Percentiles rank a stretch among this genome's conserved stretches.
These are phyloP conservation scores for Eulemur mongoz DNA, from an alignment of 2,797 vertebrate species.

Conservation along the genomic window DNA sequence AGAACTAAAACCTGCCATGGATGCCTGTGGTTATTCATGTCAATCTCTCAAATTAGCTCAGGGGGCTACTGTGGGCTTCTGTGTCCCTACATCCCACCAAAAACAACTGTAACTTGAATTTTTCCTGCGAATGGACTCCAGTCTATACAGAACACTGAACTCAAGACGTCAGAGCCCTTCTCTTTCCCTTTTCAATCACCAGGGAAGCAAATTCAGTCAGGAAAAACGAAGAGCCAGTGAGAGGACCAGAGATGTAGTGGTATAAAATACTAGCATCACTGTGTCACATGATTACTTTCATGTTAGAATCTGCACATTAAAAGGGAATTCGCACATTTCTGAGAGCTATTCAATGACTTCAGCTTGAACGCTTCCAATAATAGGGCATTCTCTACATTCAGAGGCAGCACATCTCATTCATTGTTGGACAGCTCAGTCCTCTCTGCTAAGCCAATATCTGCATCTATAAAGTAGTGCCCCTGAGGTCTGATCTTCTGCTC, in stretches of 20 bases:
- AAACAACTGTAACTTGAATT: neutral
- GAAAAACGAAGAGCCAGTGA: neutral
- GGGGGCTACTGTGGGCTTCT: neutral
- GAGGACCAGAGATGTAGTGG: neutral
- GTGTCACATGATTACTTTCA: neutral
- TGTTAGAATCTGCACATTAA: neutral
- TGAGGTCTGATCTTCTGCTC: neutral
- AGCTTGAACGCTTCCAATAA: neutral
- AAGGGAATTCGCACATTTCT: neutral
- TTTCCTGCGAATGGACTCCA: neutral
- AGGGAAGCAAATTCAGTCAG: neutral
- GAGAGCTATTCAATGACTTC: neutral
- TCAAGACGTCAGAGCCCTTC: neutral
- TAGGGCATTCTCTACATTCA: neutral
- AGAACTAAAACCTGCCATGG: neutral
- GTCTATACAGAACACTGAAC: neutral
- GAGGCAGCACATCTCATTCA: neutral
- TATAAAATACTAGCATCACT: neutral
- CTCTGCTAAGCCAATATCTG: neutral
- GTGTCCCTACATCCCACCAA: neutral
- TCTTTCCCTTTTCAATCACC: neutral
- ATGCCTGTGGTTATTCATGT: neutral
- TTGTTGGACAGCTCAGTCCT: neutral
- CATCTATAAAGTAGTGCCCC: neutral
- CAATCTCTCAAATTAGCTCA: neutral